phyloP scores from a whole-genome alignment of 2,888 invertebrate genomes.

The Latrodectus hesperus region DNA sequence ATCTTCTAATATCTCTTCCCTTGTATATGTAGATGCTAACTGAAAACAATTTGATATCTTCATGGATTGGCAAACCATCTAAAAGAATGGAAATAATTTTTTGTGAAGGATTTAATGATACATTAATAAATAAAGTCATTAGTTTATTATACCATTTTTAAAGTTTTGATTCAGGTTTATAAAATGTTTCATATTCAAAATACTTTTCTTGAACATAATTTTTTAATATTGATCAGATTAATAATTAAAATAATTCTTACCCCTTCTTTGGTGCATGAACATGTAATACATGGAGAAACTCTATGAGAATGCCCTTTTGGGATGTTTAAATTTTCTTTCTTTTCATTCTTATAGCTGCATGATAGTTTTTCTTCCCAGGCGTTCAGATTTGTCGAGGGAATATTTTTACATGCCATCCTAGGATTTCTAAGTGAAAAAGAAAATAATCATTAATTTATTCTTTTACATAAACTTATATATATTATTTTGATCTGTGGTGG shows the following conservation, averaged over 20 bases:
- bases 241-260: conserved; percentile 72
- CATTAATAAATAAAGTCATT: background rate
- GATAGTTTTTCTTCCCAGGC: conserved; percentile 83
- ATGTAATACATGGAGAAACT: conserved; percentile 77
- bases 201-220: too few species aligned
- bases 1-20: conserved; percentile 86
- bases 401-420: conserved; percentile 86
- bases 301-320: conserved; percentile 75
- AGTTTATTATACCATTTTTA: background rate
- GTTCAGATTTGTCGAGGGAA: conserved; percentile 86
- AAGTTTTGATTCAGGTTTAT: background rate
- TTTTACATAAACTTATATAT: too few species aligned
- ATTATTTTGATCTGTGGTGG: too few species aligned
- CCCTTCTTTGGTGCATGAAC: conserved; percentile 78
- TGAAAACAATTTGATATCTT: conserved; percentile 83
- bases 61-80: conserved; percentile 65
- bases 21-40: conserved; percentile 86
- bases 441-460: too few species aligned
- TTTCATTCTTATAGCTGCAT: conserved; percentile 15
- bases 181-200: background rate
- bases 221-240: too few species aligned
- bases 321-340: conserved; percentile 72
- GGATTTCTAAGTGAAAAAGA: conserved; percentile 81
- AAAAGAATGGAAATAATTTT: background rate
- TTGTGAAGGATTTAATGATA: too few species aligned